Conservation (phyloP, 2,888 invertebrate genomes). For the Andrena flavipes region DNA sequence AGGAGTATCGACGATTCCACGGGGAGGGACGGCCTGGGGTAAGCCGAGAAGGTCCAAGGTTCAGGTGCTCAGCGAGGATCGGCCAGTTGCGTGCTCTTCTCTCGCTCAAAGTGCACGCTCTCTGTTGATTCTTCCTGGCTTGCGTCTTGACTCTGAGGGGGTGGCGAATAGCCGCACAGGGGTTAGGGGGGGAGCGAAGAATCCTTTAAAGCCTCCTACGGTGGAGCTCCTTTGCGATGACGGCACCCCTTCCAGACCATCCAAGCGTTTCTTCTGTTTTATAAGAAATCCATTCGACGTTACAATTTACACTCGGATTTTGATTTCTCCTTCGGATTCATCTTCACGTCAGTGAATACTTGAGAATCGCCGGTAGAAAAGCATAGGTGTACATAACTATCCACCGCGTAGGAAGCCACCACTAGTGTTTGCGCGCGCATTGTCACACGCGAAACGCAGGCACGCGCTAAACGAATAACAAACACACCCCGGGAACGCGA, state of each 20-base stretch:
- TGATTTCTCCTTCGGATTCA: too few species aligned
- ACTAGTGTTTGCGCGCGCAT: constrained; percentile 19
- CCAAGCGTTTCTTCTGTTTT: background rate
- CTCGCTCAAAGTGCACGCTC: constrained; percentile 14
- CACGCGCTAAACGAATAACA: constrained; percentile 37
- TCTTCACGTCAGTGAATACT: background rate
- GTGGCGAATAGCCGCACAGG: constrained; percentile 2
- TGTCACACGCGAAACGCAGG: constrained; percentile 16
- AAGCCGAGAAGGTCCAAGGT: constrained; percentile 65
- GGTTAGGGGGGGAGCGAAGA: constrained; percentile 2
- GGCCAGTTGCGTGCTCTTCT: constrained; percentile 37
- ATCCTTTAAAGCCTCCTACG: constrained; percentile 14
- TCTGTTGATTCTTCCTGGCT: constrained; percentile 19
- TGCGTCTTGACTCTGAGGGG: constrained; percentile 4
- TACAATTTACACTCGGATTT: too few species aligned
- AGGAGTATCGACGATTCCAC: constrained; percentile 73
- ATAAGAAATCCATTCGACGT: too few species aligned
- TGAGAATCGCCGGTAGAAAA: background rate
- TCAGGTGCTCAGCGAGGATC: constrained; percentile 50
- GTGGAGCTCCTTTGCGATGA: constrained; percentile 19
- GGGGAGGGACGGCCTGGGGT: constrained; percentile 54
- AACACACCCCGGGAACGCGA: constrained; percentile 22
- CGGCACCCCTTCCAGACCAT: background rate
- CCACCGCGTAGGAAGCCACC: background rate
- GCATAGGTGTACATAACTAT: background rate